A percentile compares a stretch with the other conserved stretches of the same genome.
phyloP scores from a whole-genome alignment of 1,140 invertebrate species.

The Atopsyche davidsoni region DNA sequence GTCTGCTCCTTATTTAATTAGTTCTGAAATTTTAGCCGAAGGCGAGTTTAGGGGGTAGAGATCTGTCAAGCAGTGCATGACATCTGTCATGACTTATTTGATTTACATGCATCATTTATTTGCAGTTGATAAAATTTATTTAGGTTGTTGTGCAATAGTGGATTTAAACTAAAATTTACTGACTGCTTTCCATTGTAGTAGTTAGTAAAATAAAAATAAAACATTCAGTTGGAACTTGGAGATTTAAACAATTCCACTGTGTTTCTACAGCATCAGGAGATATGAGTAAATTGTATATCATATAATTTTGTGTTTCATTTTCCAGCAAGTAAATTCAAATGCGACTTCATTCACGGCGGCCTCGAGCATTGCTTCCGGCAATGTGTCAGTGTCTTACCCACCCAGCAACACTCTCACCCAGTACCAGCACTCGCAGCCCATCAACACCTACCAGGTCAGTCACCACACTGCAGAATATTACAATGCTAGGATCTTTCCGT shows the following conservation, averaged over 20 bases:
- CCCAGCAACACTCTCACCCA: slow-evolving; percentile 26
- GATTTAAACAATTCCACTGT: too few species aligned
- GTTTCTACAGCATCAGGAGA: too few species aligned
- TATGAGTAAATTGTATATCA: too few species aligned
- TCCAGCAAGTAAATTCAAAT: slow-evolving; percentile 27
- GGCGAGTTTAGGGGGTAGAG: background rate
- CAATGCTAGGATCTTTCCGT: background rate
- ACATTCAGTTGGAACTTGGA: too few species aligned
- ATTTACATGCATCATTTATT: slow-evolving; percentile 1
- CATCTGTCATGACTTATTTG: slow-evolving; percentile 1
- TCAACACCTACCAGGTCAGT: slow-evolving; percentile 27
- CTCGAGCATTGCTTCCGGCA: slow-evolving; percentile 19
- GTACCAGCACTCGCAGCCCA: slow-evolving; percentile 23
- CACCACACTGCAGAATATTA: background rate
- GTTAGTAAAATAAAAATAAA: too few species aligned
- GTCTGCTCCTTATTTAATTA: too few species aligned
- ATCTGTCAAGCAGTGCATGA: background rate
- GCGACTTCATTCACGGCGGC: slow-evolving; percentile 27
- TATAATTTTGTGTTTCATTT: too few species aligned
- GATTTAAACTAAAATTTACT: too few species aligned
- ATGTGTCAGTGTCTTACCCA: slow-evolving; percentile 18
- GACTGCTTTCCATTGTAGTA: too few species aligned
- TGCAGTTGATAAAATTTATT: too few species aligned
- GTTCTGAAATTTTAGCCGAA: too few species aligned
- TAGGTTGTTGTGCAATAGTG: too few species aligned